Percentiles rank a stretch among this genome's conserved stretches.
Evolutionary conservation across 30 jellyfish, hydroid and myxozoan species (phyloP).

Genomic region (Cassiopea andromeda): DNA sequence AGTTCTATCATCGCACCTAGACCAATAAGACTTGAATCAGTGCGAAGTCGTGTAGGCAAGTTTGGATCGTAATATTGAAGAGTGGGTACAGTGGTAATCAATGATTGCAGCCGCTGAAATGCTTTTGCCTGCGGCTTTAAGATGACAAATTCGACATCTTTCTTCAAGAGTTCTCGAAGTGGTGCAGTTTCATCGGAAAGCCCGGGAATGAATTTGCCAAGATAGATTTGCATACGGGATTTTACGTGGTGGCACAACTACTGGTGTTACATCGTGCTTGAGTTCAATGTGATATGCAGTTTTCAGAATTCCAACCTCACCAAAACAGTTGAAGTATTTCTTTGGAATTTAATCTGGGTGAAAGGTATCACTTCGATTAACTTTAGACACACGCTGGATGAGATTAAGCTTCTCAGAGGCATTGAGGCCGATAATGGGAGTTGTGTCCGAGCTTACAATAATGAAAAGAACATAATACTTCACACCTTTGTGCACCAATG

Average conservation of each 20-base stretch:
- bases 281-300: too few relatives aligned
- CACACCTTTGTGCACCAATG: neutral
- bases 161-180: constrained; percentile 29
- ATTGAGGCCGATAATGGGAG: neutral
- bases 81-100: neutral
- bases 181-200: constrained; percentile 33
- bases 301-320: too few relatives aligned
- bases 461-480: too few relatives aligned
- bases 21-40: constrained; percentile 50
- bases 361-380: too few relatives aligned
- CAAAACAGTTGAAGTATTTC: too few relatives aligned
- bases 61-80: constrained; percentile 52
- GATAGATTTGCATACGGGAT: neutral
- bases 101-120: too few relatives aligned
- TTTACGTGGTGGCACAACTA: too few relatives aligned
- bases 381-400: too few relatives aligned
- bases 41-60: constrained; percentile 28
- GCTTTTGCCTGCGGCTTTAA: too few relatives aligned
- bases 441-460: constrained; percentile 30
- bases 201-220: constrained; percentile 57
- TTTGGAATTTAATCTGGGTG: too few relatives aligned
- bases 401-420: too few relatives aligned
- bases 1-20: constrained; percentile 50
- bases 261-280: too few relatives aligned
- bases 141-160: neutral